phyloP scores from a whole-genome alignment of 1,140 invertebrate species.

The Calephelis virginiensis region DNA sequence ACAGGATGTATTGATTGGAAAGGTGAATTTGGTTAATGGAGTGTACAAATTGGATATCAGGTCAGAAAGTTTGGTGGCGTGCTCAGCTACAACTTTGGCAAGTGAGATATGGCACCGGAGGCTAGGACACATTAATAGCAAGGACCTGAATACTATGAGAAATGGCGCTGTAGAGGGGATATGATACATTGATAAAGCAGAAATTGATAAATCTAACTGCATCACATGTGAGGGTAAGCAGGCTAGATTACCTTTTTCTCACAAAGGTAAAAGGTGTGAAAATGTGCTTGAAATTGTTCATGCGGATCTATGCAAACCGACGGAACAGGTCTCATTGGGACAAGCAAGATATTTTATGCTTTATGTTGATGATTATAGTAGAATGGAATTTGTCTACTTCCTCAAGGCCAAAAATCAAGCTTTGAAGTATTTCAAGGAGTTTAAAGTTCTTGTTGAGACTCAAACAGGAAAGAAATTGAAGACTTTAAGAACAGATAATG shows the following conservation, averaged over 20 bases:
- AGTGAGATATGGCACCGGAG: slow-evolving; percentile 25
- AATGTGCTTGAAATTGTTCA: neutral
- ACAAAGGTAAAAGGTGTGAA: slow-evolving; percentile 4
- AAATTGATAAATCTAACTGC: slow-evolving; percentile 25
- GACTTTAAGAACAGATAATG: slow-evolving; percentile 28
- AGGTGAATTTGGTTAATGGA: neutral
- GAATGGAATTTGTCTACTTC: slow-evolving; percentile 40
- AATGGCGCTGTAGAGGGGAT: slow-evolving; percentile 31
- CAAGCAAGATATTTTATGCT: slow-evolving; percentile 51
- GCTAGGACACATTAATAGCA: slow-evolving; percentile 31
- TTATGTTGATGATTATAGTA: slow-evolving; percentile 31
- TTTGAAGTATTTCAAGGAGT: neutral
- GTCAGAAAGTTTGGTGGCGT: slow-evolving; percentile 5
- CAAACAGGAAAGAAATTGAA: slow-evolving; percentile 1
- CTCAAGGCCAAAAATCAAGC: slow-evolving; percentile 25
- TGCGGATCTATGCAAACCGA: slow-evolving; percentile 45
- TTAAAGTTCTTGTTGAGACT: neutral
- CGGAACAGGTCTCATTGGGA: slow-evolving; percentile 34
- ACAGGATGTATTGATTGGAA: slow-evolving; percentile 2
- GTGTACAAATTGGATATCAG: neutral
- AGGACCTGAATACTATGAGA: slow-evolving; percentile 32
- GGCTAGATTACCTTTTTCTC: neutral
- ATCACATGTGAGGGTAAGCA: slow-evolving; percentile 4
- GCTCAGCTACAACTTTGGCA: neutral
- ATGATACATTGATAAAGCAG: slow-evolving; percentile 14